Conservation (phyloP, 2,797 vertebrate genomes). For the Pteropus rufus region DNA sequence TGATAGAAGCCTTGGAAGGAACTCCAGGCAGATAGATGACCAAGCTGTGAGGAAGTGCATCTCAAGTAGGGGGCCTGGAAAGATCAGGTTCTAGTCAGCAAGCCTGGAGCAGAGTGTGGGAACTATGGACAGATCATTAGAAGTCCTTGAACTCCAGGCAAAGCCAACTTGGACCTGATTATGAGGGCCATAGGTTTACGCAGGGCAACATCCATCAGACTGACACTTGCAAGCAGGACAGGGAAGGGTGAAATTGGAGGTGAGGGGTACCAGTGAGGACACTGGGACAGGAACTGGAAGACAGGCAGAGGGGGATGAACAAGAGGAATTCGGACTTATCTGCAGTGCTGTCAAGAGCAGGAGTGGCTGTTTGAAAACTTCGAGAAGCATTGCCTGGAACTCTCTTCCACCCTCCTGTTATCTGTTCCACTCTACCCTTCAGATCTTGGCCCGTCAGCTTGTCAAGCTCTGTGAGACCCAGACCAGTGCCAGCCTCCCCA, state of each 20-base stretch:
- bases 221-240: not conserved
- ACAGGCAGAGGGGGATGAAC: not conserved
- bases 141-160: not conserved
- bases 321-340: not conserved
- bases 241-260: not conserved
- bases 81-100: not conserved
- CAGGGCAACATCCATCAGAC: not conserved
- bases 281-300: not conserved
- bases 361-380: not conserved
- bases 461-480: too few species aligned
- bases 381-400: not conserved
- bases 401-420: not conserved
- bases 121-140: not conserved
- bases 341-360: not conserved
- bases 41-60: not conserved
- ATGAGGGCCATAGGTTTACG: not conserved
- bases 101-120: not conserved
- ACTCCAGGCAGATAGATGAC: not conserved
- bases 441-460: not conserved
- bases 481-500: not conserved
- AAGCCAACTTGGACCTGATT: not conserved
- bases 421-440: not conserved
- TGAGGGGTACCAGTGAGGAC: not conserved
- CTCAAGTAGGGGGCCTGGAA: not conserved
- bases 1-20: not conserved